Evolutionary conservation across 2,888 invertebrate species (phyloP), one percentile per base, ranked within the genome.

Genomic region (Polymixis flavicincta): DNA sequence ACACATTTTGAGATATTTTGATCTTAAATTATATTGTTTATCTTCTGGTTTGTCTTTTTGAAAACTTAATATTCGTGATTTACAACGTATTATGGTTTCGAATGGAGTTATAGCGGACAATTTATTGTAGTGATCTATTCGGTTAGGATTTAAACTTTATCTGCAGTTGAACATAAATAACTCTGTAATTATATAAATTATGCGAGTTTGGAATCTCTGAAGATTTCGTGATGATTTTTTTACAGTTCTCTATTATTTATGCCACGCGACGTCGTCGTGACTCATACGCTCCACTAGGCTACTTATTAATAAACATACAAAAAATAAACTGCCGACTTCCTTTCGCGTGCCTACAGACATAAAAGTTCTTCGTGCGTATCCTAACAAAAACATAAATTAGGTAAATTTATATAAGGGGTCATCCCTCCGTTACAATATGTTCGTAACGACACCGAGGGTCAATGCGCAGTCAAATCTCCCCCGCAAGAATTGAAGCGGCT

Each of bases 361-460:
- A 96, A 96, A 96, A 96, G 91, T 94, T 95, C 90, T 93, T 94
- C 95, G 92, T 96, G 96, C 95, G 95, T 96, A 95, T 94, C 94
- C 94, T 92, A 93, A 95, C 94, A 92, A 94, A 95, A 95, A 94
- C 95, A 95, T 96, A 96, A 96, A 96, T 96, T 96, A 95, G 93
- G 94, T 93, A 94, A 95, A 96, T 95, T 95, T 94, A 96, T 94
- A 94, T 94, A 93, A 92, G 94, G 93, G 95, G 94, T 92, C 93
- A 95, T 96, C 96, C 96, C 96, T 95, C 94, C 91, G 92, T 93
- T 94, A 94, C 96, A 95, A 95, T 96, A 96, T 96, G 96, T 94
- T 93, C 90, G 93, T 93, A 95, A 94, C 93, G 94, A 92, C 90
- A 91, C 88, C 91, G 94, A 92, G 96, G 96, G 96, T 95, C 96